Conservation (phyloP, 2,888 invertebrate species). For the Drosophila anomalata region DNA sequence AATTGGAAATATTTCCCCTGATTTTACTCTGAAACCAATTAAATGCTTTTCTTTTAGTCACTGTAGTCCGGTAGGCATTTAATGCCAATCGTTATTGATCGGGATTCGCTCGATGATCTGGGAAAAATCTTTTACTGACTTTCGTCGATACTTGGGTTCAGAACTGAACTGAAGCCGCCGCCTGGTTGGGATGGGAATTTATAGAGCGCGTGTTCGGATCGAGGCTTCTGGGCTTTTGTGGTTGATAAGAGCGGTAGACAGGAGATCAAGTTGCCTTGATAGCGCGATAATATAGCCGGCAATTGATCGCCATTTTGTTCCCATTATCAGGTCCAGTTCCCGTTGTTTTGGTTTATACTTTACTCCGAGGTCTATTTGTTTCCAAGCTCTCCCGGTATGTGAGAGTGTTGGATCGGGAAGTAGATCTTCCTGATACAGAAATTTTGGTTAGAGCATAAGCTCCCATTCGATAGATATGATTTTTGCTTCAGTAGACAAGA, state of each 20-base stretch:
- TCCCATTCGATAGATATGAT: slow-evolving; percentile 9
- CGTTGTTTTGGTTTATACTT: slow-evolving; percentile 31
- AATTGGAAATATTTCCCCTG: slow-evolving; percentile 14
- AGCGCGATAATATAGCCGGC: slow-evolving; percentile 23
- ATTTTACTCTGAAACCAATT: slow-evolving; percentile 2
- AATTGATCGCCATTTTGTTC: slow-evolving; percentile 46
- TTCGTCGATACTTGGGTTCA: slow-evolving; percentile 56
- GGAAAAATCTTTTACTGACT: slow-evolving; percentile 15
- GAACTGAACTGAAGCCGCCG: slow-evolving; percentile 60
- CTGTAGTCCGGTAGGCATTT: slow-evolving; percentile 16
- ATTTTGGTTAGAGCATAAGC: neutral
- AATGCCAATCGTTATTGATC: slow-evolving; percentile 22
- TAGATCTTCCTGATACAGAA: slow-evolving; percentile 22
- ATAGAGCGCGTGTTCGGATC: slow-evolving; percentile 49
- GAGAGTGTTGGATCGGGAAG: slow-evolving; percentile 16
- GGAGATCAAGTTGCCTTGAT: slow-evolving; percentile 45
- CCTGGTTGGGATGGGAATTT: slow-evolving; percentile 47
- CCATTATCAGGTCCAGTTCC: slow-evolving; percentile 32
- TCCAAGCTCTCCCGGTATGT: slow-evolving; percentile 14
- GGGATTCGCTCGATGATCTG: slow-evolving; percentile 29
- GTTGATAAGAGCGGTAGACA: slow-evolving; percentile 25
- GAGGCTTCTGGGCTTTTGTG: slow-evolving; percentile 6
- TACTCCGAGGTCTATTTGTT: slow-evolving; percentile 8
- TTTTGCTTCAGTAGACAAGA: neutral
- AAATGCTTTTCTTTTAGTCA: neutral